A percentile compares a stretch with the other conserved stretches of the same genome.
phyloP scores from a whole-genome alignment of 1,140 invertebrate genomes.

The Drosophila hydei region DNA sequence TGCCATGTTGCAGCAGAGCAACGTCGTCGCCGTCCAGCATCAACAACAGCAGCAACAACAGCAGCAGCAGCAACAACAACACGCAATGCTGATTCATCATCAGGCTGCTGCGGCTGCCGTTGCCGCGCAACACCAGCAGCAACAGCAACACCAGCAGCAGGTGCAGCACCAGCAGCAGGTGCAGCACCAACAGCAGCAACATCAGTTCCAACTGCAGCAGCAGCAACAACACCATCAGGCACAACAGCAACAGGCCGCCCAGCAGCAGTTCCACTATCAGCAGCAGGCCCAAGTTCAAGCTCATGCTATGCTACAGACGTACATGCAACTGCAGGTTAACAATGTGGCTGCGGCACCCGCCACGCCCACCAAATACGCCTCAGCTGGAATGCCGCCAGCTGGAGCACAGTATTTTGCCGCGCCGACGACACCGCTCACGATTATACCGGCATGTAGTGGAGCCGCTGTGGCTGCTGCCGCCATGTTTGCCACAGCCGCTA shows the following conservation, averaged over 20 bases:
- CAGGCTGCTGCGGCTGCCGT: conserved; percentile 57
- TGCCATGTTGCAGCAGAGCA: conserved; percentile 57
- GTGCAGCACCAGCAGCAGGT: conserved; percentile 54
- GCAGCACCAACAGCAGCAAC: conserved; percentile 35
- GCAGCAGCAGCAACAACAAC: conserved; percentile 53
- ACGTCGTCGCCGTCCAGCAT: conserved; percentile 61
- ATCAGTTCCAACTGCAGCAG: conserved; percentile 30
- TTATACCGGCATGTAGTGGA: conserved; percentile 71
- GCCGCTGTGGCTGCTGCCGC: conserved; percentile 67
- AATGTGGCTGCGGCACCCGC: conserved; percentile 64
- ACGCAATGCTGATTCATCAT: conserved; percentile 56
- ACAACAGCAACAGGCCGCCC: conserved; percentile 53
- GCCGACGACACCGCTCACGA: conserved; percentile 72
- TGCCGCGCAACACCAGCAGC: conserved; percentile 54
- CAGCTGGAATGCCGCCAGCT: conserved; percentile 36
- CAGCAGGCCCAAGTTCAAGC: conserved; percentile 65
- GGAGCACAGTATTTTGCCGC: conserved; percentile 68
- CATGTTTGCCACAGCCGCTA: conserved; percentile 73
- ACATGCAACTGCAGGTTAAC: conserved; percentile 81
- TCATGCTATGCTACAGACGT: conserved; percentile 79
- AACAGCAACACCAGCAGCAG: conserved; percentile 52
- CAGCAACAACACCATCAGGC: conserved; percentile 52
- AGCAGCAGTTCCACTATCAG: conserved; percentile 74
- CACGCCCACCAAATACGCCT: conserved; percentile 70
- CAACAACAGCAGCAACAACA: conserved; percentile 69